Evolutionary conservation across 2,888 invertebrate genomes (phyloP).

Genomic region (Troilus luridus): DNA sequence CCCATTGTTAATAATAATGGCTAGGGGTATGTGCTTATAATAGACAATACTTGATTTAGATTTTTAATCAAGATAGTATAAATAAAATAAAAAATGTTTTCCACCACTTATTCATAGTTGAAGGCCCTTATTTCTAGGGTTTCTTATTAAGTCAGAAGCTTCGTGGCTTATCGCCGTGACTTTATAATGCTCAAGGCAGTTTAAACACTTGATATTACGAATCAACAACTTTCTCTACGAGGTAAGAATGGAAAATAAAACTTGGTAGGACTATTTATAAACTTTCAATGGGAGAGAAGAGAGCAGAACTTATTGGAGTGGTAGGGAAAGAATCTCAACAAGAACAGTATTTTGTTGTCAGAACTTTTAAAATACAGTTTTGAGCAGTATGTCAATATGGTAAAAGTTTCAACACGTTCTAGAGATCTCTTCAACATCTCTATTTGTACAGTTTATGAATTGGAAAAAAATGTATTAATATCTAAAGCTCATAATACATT

Average conservation of each 20-base stretch:
- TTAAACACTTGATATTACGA: background rate
- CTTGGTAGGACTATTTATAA: background rate
- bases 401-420: conserved; percentile 1
- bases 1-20: no score
- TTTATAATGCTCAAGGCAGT: background rate
- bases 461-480: no score
- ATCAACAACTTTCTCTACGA: background rate
- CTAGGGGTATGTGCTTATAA: no score
- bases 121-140: background rate
- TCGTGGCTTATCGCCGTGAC: background rate
- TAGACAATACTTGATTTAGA: no score
- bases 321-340: background rate
- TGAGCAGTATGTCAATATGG: background rate
- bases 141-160: background rate
- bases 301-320: background rate
- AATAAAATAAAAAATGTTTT: no score
- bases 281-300: background rate
- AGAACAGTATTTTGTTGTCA: background rate
- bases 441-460: no score
- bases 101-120: no score
- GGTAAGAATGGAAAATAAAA: background rate
- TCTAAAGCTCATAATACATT: no score
- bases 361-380: conserved; percentile 19
- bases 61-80: no score
- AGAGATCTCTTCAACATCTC: background rate